Evolutionary conservation across 2,113 vertebrate genomes (phyloP).

Genomic region (Notiomystis cincta): DNA sequence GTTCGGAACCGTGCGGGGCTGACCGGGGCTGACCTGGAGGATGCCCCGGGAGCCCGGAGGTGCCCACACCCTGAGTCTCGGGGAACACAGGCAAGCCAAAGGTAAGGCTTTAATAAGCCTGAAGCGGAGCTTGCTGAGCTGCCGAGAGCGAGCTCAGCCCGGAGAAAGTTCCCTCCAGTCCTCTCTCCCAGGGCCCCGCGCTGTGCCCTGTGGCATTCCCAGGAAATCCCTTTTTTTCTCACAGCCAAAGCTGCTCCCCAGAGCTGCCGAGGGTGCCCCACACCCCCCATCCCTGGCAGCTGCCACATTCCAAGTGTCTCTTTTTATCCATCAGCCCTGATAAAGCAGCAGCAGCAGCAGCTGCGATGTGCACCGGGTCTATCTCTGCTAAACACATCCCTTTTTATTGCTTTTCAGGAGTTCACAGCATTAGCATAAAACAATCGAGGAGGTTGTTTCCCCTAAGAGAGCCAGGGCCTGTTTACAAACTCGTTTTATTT

Average conservation of each 20-base stretch:
- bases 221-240: neutral
- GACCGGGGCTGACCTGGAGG: too few species aligned
- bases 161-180: too few species aligned
- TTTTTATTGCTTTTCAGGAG: constrained; percentile 11
- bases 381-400: neutral
- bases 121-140: neutral
- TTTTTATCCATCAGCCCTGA: neutral
- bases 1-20: too few species aligned
- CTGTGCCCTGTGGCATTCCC: neutral
- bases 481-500: constrained; percentile 41
- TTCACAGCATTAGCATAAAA: neutral
- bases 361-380: neutral
- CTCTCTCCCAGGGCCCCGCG: neutral
- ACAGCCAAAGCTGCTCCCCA: neutral
- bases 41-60: too few species aligned
- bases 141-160: neutral
- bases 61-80: neutral
- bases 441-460: neutral
- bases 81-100: neutral
- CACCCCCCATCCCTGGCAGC: neutral
- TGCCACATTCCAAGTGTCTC: neutral
- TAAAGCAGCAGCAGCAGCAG: neutral
- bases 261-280: neutral
- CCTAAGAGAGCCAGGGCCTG: neutral
- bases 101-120: rapidly evolving